Evolutionary conservation across 2,888 invertebrate genomes (phyloP), one percentile per base, ranked within the genome.

Genomic region (Baccha elongata): DNA sequence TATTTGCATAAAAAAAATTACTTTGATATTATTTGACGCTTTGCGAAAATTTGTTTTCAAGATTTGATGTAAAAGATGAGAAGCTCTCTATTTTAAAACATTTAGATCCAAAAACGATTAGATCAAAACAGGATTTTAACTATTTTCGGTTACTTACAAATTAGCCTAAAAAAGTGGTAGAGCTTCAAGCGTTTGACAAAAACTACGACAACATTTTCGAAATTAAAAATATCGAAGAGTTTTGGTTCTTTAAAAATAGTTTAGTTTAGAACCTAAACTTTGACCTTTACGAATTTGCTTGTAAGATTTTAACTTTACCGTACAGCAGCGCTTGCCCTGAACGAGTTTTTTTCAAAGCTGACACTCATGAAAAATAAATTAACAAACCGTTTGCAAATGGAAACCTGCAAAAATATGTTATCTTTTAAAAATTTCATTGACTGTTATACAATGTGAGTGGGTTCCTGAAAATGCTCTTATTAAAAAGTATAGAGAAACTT

Each of bases 241-340:
- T 62, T 44, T 62, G 62, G 46, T 35, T n/a, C 10, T 7, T 44
- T 2, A 58, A 40, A 58, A 58, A 40, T 1, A 10, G 10, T 13
- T 23, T 58, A 10, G 42, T 11, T 1, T 42, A 44, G 3, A 5
- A 42, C 13, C n/a, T 37, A 3, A 37, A 26, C 10, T 4, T n/a
- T n/a, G 13, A 37, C 11, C 11, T 37, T 3, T 37, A 37, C 37
- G 23, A 40, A 19, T 58, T 58, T 26, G 15, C 10, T 1, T 11
- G 3, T 7, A 42, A 58, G 13, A 15, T 23, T 17, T 42, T 58
- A 8, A 58, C 26, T 21, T 58, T 58, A 15, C 37, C 40, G 4
- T 40, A 55, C 13, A 58, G 58, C 3, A 26, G 15, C 26, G 42
- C 42, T 40, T 21, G 23, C 23, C 3, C 23, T 23, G 23, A 23